Evolutionary conservation across 2,888 invertebrate genomes (phyloP).

Genomic region (Arrhopalites spinosus): DNA sequence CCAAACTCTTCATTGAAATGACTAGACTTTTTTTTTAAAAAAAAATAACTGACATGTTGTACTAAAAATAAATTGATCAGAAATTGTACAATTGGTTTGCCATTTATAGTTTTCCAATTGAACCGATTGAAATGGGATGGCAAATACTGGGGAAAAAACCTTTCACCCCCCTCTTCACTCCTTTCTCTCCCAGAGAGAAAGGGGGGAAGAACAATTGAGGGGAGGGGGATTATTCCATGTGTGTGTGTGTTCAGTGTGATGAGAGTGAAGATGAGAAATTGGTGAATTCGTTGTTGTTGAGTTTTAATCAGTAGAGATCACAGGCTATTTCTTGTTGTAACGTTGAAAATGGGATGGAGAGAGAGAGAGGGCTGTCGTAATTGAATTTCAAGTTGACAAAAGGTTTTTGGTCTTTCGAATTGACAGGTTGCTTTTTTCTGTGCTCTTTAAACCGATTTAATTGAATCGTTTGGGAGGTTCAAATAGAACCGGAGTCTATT

Average conservation of each 20-base stretch:
- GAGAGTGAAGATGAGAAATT: conserved; percentile 9
- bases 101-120: no score
- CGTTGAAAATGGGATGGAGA: no score
- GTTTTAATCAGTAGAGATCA: conserved; percentile 22
- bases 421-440: conserved; percentile 32
- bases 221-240: not conserved
- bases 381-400: conserved; percentile 36
- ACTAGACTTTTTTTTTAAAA: no score
- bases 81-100: no score
- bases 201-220: no score
- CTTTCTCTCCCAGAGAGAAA: no score
- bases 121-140: no score
- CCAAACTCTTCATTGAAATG: no score
- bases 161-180: no score
- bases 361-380: conserved; percentile 5
- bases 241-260: not conserved
- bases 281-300: conserved; percentile 10
- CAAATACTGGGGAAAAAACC: no score
- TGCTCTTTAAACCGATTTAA: conserved; percentile 31
- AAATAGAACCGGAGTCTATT: conserved; percentile 22
- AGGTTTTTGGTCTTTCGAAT: conserved; percentile 23
- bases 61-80: no score
- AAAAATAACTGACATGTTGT: no score
- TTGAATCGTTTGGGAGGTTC: conserved; percentile 27
- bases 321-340: not conserved